Evolutionary conservation across 1,140 invertebrate species (phyloP), one percentile per base, ranked within the genome.

Genomic region (Lepidurus apus): DNA sequence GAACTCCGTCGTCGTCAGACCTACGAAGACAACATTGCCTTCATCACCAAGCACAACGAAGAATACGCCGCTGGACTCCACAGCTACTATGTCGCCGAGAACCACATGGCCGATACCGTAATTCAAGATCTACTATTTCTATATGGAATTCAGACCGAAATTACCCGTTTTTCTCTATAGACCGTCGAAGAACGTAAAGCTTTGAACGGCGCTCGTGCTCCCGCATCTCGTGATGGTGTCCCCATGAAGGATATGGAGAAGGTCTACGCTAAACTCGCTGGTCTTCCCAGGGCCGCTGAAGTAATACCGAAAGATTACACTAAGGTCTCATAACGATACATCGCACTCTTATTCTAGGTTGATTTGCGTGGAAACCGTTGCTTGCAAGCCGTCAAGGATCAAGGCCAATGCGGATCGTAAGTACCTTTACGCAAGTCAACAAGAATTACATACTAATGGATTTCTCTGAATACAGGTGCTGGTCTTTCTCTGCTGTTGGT

Each of bases 1-100:
- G 78, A 76, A 11, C 80, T 81, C 7, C 86, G 21, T 11, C 53
- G 87, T 78, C 85, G 87, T 77, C 77, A 82, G 76, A 86, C 87
- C 24, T 91, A 89, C 87, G 86, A 91, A 74, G 82, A 87, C 26
- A 91, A 91, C 82, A 81, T 88, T 10, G 80, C 86, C 42, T 85
- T 86, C 81, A 45, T 77, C 75, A 77, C 43, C 75, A 77, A 77
- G 75, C 75, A 77, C 75, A 77, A 77, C 42, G 75, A 42, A 47
- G 75, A 77, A 77, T 43, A 43, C 75, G 75, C 75, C 47, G 75
- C 75, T 44, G 75, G 75, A 26, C 75, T 77, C 42, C 75, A 77
- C 47, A 43, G 43, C 24, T 77, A 42, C 75, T 2, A 42, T 11
- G 47, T 77, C n/a, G 75, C 43, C 9, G 75, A 77, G 24, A 77